These are phyloP conservation scores for Drosophila nigricruria DNA, from an alignment of 2,888 invertebrate species.

Conservation along the genomic window DNA sequence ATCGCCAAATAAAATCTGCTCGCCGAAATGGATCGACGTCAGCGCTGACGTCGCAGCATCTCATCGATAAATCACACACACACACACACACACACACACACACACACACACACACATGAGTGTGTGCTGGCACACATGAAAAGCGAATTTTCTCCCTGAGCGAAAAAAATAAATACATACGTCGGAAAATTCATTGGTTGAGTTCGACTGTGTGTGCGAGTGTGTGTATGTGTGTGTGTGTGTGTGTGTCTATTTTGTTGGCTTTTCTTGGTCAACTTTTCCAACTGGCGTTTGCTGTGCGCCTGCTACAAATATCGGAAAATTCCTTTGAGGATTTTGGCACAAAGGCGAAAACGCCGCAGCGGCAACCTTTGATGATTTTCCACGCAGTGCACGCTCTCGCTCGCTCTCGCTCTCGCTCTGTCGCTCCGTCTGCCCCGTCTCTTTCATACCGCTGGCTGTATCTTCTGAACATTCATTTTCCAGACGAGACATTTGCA, in stretches of 20 bases:
- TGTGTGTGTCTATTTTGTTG: constrained; percentile 45
- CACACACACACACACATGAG: constrained; percentile 9
- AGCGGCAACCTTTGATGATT: constrained; percentile 82
- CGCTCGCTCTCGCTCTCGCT: constrained; percentile 18
- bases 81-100: neutral
- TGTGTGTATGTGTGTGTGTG: constrained; percentile 31
- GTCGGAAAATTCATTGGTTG: constrained; percentile 74
- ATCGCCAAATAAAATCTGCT: constrained; percentile 56
- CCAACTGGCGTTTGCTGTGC: constrained; percentile 67
- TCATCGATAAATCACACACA: constrained; percentile 65
- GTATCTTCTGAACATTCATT: constrained; percentile 55
- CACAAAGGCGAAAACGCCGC: constrained; percentile 79
- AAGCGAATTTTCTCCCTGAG: constrained; percentile 77
- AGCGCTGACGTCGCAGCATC: constrained; percentile 68
- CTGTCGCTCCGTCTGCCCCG: neutral
- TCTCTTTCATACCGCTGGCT: constrained; percentile 4
- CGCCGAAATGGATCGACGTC: constrained; percentile 71
- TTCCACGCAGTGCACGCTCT: constrained; percentile 62
- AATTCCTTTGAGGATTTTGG: constrained; percentile 85
- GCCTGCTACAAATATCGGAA: constrained; percentile 84
- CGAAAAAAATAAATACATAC: constrained; percentile 54
- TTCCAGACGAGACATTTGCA: constrained; percentile 68
- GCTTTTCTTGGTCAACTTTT: constrained; percentile 76
- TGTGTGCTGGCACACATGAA: constrained; percentile 64
- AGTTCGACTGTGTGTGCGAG: constrained; percentile 48